Evolutionary conservation across 2,888 invertebrate genomes (phyloP), one percentile per base, ranked within the genome.

Genomic region (Anodontia alba): DNA sequence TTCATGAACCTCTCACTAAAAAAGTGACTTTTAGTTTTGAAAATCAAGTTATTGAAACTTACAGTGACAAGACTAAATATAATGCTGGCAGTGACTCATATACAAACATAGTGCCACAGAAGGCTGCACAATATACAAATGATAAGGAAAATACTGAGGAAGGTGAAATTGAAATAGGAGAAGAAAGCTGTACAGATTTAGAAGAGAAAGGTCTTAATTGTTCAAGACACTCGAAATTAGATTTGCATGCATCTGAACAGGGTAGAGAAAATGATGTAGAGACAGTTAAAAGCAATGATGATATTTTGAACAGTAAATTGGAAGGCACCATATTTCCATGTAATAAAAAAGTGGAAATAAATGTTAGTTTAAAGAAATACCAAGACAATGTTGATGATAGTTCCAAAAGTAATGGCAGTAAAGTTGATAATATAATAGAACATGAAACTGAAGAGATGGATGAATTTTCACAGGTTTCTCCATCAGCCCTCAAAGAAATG

Each of bases 381-480:
- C 5, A 46, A 46, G 38, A 38, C 38, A 46, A 15, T 46, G 46
- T 20, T 46, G 46, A 20, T 15, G n/a, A 20, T 46, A 46, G n/a
- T 46, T 46, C 20, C 46, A 46, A 20, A 46, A 46, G 2, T 46
- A 15, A 20, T 46, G 20, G 17, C 17, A 46, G 15, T 20, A 20
- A 8, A 46, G n/a, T 3, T 12, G 46, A 46, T 20, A 46, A 8
- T 20, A 20, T 46, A 15, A 15, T 46, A 20, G 17, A 15, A 7
- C 46, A 8, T 5, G 38, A 38, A 38, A 38, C 38, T 38, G 38
- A 38, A 8, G 38, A 38, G 5, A 38, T 10, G 7, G 62, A 62
- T 33, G 62, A 86, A 43, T 90, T 90, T 77, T 88, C 90, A 36
- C 90, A 90, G 66, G 78, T 90, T 17, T 90, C 90, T 26, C 87